phyloP scores from a whole-genome alignment of 2,888 invertebrate species.

The Crioceris asparagi region DNA sequence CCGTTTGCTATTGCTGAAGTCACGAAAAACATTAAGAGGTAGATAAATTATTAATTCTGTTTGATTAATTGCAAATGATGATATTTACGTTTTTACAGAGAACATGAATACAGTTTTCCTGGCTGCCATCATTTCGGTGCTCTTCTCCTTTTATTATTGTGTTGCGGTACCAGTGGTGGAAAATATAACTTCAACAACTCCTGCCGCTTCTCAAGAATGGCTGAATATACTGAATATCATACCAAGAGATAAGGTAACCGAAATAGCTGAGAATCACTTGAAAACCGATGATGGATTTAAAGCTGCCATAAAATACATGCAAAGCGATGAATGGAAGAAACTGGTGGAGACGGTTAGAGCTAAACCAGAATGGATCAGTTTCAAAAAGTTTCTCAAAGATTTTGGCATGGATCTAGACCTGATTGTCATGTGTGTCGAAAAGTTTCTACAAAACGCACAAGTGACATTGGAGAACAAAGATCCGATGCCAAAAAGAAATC shows the following conservation, averaged over 20 bases:
- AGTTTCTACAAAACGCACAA: constrained; percentile 7
- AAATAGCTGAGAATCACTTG: constrained; percentile 16
- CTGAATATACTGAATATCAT: constrained; percentile 8
- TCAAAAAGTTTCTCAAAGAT: constrained; percentile 14
- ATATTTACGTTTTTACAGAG: too few relatives aligned
- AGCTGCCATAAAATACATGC: constrained; percentile 21
- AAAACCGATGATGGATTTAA: constrained; percentile 20
- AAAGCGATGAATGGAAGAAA: constrained; percentile 19
- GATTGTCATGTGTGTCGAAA: constrained; percentile 12
- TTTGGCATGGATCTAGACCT: constrained; percentile 17
- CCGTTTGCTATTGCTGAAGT: too few relatives aligned
- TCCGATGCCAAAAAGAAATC: constrained; percentile 8
- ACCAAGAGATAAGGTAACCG: constrained; percentile 14
- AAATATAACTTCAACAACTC: too few relatives aligned
- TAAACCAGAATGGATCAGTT: constrained; percentile 19
- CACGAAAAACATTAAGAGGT: too few relatives aligned
- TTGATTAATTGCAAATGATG: too few relatives aligned
- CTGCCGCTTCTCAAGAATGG: too few relatives aligned
- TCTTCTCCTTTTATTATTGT: too few relatives aligned
- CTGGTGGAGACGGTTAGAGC: constrained; percentile 12
- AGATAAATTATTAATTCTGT: too few relatives aligned
- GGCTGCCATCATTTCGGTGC: too few relatives aligned
- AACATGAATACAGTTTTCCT: too few relatives aligned
- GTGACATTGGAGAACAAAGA: constrained; percentile 4
- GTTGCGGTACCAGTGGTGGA: too few relatives aligned